Percentiles rank a stretch among this genome's conserved stretches.
Conservation (phyloP, 2,797 vertebrate genomes). For the Ficedula albicollis region DNA sequence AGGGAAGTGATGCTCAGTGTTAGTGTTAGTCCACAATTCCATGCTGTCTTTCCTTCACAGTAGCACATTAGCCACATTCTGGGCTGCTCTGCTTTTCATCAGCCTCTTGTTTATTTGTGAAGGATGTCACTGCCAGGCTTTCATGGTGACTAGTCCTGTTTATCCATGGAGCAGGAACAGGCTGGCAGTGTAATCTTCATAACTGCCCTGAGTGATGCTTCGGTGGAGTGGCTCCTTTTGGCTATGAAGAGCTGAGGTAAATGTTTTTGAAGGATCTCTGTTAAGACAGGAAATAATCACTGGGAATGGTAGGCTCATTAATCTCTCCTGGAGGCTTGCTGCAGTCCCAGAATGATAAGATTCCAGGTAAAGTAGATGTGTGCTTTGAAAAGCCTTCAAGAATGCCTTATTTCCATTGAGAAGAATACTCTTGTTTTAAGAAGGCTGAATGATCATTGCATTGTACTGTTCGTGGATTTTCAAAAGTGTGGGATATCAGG, state of each 20-base stretch:
- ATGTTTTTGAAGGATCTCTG: not conserved
- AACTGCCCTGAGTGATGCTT: not conserved
- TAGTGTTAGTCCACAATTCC: not conserved
- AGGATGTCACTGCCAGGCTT: not conserved
- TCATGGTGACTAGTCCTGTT: not conserved
- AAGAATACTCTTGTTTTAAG: not conserved
- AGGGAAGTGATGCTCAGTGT: not conserved
- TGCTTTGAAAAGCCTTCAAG: not conserved
- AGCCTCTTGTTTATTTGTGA: not conserved
- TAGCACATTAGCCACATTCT: fast-evolving
- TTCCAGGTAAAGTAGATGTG: not conserved
- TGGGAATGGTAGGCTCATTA: not conserved
- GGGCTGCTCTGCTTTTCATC: not conserved
- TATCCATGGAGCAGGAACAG: not conserved
- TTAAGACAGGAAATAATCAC: not conserved
- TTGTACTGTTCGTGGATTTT: not conserved
- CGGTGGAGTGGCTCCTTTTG: not conserved
- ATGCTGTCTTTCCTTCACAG: fast-evolving
- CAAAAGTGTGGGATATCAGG: not conserved
- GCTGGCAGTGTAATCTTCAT: not conserved
- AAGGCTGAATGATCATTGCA: not conserved
- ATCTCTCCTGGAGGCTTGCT: not conserved
- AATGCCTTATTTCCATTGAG: not conserved
- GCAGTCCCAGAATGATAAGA: not conserved
- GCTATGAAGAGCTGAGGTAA: not conserved